Conservation (phyloP, 2,797 vertebrate genomes). For the Amazona finschi region DNA sequence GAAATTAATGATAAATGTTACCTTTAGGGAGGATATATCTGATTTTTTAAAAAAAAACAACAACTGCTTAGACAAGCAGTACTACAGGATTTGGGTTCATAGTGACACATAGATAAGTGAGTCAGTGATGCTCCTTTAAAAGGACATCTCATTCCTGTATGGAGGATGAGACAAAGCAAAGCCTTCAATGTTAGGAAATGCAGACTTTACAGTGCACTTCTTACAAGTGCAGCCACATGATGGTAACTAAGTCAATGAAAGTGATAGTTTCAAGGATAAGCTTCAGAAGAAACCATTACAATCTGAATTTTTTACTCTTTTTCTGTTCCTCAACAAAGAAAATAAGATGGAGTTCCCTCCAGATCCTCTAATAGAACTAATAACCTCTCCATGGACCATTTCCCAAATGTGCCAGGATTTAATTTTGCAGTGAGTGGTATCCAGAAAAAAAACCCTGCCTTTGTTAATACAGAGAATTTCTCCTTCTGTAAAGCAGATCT, state of each 20-base stretch:
- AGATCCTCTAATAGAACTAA: constrained; percentile 15
- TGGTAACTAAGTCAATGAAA: background rate
- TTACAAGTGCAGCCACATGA: background rate
- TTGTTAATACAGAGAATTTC: background rate
- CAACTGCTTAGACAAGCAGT: constrained; percentile 1
- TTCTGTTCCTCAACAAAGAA: background rate
- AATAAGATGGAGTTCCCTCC: background rate
- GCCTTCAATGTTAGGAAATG: background rate
- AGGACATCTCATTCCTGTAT: background rate
- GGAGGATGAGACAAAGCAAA: background rate
- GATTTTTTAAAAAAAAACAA: no score
- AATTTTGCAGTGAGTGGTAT: background rate
- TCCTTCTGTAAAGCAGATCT: background rate
- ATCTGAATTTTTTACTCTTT: background rate
- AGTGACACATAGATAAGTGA: constrained; percentile 6
- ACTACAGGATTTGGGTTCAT: background rate
- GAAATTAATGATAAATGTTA: constrained; percentile 22
- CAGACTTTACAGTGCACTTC: background rate
- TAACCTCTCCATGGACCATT: constrained; percentile 7
- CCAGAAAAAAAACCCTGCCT: background rate
- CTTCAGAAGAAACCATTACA: background rate
- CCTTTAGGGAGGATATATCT: constrained; percentile 23
- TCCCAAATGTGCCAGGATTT: constrained; percentile 27
- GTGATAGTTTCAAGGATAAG: background rate
- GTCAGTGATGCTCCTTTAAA: background rate